Percentiles rank a stretch among this genome's conserved stretches.
phyloP scores from a whole-genome alignment of 2,113 vertebrate genomes.

The Chunga burmeisteri region DNA sequence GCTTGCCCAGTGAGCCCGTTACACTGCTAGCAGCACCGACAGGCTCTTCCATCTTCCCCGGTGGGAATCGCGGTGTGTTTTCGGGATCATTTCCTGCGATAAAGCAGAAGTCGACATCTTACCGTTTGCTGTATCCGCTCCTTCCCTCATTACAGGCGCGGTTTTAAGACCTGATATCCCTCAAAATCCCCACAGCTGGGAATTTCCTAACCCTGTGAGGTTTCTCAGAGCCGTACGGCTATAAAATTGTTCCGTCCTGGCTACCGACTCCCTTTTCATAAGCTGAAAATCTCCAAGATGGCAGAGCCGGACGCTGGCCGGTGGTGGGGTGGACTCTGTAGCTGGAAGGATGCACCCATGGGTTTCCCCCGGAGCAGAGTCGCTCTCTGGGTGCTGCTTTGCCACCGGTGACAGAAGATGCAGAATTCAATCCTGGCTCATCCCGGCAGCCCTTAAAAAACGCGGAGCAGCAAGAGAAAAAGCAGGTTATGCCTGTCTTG shows the following conservation, averaged over 20 bases:
- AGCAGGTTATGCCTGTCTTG: background rate
- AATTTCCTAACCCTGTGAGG: background rate
- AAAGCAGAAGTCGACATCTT: background rate
- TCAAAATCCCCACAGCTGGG: background rate
- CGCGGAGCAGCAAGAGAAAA: background rate
- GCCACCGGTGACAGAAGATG: background rate
- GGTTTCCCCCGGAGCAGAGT: background rate
- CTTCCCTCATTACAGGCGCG: background rate
- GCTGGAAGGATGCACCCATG: too few species aligned
- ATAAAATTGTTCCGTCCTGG: background rate
- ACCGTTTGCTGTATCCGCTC: background rate
- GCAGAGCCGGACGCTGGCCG: background rate
- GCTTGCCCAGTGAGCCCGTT: background rate
- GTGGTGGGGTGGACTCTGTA: too few species aligned
- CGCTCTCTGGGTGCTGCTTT: background rate
- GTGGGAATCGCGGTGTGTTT: background rate
- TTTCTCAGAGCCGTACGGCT: background rate
- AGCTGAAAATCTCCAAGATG: background rate
- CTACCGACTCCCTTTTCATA: background rate
- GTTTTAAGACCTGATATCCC: background rate
- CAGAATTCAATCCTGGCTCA: background rate
- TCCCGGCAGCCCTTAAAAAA: background rate
- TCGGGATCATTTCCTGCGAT: background rate
- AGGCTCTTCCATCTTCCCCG: accelerated
- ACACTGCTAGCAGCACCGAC: too few species aligned